These are phyloP conservation scores for Motacilla alba DNA, from an alignment of 2,113 vertebrate genomes.

Conservation along the genomic window DNA sequence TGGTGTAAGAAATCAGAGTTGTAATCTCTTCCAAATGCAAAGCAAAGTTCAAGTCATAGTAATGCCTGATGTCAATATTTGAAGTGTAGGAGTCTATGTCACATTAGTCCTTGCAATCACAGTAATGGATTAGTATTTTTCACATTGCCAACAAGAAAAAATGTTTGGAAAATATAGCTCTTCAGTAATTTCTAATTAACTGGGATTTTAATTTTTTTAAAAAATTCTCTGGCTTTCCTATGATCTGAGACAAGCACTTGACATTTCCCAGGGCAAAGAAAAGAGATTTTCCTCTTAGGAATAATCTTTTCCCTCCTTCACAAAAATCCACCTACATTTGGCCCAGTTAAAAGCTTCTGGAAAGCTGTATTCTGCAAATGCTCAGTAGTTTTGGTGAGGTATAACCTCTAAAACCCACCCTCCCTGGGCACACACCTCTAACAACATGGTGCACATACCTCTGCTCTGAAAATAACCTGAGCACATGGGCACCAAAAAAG, in stretches of 20 bases:
- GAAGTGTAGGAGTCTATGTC: neutral
- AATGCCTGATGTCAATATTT: neutral
- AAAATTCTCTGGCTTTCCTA: neutral
- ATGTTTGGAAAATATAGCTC: neutral
- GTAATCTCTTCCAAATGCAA: neutral
- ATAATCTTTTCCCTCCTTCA: constrained; percentile 17
- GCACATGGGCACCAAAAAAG: neutral
- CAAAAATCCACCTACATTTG: constrained; percentile 48
- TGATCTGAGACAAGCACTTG: neutral
- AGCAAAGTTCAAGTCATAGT: neutral
- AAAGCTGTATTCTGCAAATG: neutral
- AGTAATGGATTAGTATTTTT: neutral
- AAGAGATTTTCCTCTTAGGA: constrained; percentile 4
- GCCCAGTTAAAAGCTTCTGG: constrained; percentile 36
- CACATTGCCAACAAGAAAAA: neutral
- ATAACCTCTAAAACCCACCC: neutral
- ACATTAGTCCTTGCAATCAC: neutral
- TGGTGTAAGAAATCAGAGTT: neutral
- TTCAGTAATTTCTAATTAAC: neutral
- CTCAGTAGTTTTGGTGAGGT: neutral
- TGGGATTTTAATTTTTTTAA: neutral
- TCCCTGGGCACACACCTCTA: neutral
- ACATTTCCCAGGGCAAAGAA: constrained; percentile 20
- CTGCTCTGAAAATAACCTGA: neutral
- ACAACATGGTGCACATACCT: neutral